phyloP scores from a whole-genome alignment of 2,113 vertebrate genomes.

The Sceloporus undulatus region DNA sequence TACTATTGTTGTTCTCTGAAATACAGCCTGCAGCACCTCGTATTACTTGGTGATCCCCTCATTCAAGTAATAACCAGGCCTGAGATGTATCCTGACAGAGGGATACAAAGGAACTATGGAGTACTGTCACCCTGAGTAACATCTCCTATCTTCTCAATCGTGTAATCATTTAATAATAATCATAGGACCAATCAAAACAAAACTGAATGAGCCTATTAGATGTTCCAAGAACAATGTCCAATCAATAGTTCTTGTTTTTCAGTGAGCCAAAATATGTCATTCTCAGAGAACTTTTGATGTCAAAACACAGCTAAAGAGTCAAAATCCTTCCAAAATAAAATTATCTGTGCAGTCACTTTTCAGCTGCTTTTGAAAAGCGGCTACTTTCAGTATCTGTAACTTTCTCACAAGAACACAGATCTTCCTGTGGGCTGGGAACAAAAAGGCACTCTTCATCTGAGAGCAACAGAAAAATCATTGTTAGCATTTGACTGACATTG shows the following conservation, averaged over 20 bases:
- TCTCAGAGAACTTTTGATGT: constrained; percentile 39
- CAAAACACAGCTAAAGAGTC: constrained; percentile 41
- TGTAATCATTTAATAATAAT: neutral
- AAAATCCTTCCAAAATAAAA: constrained; percentile 53
- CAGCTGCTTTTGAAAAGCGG: constrained; percentile 51
- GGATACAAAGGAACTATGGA: too few relatives aligned
- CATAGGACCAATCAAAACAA: neutral
- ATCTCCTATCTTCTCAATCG: neutral
- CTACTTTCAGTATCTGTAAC: constrained; percentile 32
- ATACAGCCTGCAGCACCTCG: too few relatives aligned
- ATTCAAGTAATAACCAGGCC: too few relatives aligned
- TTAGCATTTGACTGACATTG: constrained; percentile 31
- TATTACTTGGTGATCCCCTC: too few relatives aligned
- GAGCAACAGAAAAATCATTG: constrained; percentile 14
- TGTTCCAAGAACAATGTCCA: neutral
- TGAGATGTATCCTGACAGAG: too few relatives aligned
- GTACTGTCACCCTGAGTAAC: neutral
- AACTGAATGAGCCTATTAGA: neutral
- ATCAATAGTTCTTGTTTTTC: constrained; percentile 30
- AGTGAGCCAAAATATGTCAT: constrained; percentile 21
- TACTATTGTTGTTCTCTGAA: too few relatives aligned
- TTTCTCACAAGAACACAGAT: constrained; percentile 60
- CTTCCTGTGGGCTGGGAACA: constrained; percentile 26
- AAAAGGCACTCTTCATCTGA: constrained; percentile 16
- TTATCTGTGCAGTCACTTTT: constrained; percentile 44